Conservation (phyloP, 2,888 invertebrate genomes). For the Amphimallon solstitiale region DNA sequence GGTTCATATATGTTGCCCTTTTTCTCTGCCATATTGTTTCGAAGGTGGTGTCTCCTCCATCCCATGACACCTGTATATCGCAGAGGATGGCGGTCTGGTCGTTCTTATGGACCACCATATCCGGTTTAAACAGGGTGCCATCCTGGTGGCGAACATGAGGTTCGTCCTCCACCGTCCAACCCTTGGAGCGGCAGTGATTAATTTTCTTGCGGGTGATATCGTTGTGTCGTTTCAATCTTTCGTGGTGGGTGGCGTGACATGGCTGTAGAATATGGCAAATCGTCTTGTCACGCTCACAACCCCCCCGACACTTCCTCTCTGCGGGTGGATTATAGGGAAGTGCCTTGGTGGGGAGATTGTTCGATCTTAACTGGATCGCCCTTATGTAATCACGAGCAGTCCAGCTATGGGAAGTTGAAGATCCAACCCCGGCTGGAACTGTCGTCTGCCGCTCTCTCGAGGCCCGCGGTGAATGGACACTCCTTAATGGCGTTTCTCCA, state of each 20-base stretch:
- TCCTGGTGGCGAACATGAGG: conserved; percentile 45
- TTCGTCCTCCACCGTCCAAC: conserved; percentile 43
- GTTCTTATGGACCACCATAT: conserved; percentile 37
- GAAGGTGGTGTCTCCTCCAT: conserved; percentile 25
- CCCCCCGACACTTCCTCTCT: conserved; percentile 35
- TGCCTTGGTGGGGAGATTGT: conserved; percentile 38
- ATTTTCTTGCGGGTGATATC: conserved; percentile 43
- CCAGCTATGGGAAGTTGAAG: conserved; percentile 41
- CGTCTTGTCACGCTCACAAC: conserved; percentile 34
- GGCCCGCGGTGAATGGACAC: conserved; percentile 36
- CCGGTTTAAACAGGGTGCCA: conserved; percentile 47
- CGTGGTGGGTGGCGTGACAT: conserved; percentile 38
- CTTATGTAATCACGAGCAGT: neutral
- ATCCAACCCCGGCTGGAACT: conserved; percentile 43
- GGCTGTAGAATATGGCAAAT: conserved; percentile 42
- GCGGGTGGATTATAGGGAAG: conserved; percentile 37
- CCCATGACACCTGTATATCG: conserved; percentile 43
- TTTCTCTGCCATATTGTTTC: conserved; percentile 12
- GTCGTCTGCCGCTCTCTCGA: conserved; percentile 39
- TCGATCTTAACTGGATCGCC: conserved; percentile 38
- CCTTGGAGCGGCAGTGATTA: conserved; percentile 25
- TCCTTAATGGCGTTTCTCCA: conserved; percentile 31
- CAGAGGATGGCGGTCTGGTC: neutral
- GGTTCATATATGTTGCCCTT: neutral
- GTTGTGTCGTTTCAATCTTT: conserved; percentile 43